phyloP scores from a whole-genome alignment of 2,888 invertebrate species.

The Pomacea canaliculata region DNA sequence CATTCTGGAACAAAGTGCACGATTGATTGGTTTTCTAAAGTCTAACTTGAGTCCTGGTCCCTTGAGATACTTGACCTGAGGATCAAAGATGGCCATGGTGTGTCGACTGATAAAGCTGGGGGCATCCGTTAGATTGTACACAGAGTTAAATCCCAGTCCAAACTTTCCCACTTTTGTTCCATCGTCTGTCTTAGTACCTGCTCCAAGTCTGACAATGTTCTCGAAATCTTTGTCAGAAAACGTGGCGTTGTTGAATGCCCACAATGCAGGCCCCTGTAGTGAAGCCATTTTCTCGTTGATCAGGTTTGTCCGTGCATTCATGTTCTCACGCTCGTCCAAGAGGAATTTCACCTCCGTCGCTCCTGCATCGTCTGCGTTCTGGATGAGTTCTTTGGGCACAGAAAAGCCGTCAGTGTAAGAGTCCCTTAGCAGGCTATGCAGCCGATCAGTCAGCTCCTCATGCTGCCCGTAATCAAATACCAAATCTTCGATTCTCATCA shows the following conservation, averaged over 20 bases:
- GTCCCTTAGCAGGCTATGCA: slow-evolving; percentile 50
- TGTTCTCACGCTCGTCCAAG: slow-evolving; percentile 55
- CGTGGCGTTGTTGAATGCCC: slow-evolving; percentile 57
- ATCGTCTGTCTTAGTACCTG: slow-evolving; percentile 54
- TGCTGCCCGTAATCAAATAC: slow-evolving; percentile 50
- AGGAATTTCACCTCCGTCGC: slow-evolving; percentile 55
- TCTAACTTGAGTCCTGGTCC: slow-evolving; percentile 51
- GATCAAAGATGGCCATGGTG: slow-evolving; percentile 65
- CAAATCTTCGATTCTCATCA: slow-evolving; percentile 41
- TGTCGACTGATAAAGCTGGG: slow-evolving; percentile 64
- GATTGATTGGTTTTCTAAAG: slow-evolving; percentile 35
- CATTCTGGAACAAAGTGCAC: slow-evolving; percentile 35
- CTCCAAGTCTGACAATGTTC: slow-evolving; percentile 55
- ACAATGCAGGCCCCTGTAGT: slow-evolving; percentile 60
- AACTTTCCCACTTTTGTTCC: slow-evolving; percentile 58
- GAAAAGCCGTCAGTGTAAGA: slow-evolving; percentile 59
- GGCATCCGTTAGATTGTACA: slow-evolving; percentile 66
- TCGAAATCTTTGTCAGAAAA: slow-evolving; percentile 56
- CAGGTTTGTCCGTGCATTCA: slow-evolving; percentile 38
- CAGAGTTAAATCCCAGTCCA: slow-evolving; percentile 65
- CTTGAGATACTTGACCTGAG: slow-evolving; percentile 58
- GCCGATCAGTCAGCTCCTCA: slow-evolving; percentile 53
- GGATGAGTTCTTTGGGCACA: slow-evolving; percentile 61
- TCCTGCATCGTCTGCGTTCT: slow-evolving; percentile 63
- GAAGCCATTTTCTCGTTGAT: slow-evolving; percentile 50